Evolutionary conservation across 2,113 vertebrate genomes (phyloP), one percentile per base, ranked within the genome.

Genomic region (Campylomormyrus numenius): DNA sequence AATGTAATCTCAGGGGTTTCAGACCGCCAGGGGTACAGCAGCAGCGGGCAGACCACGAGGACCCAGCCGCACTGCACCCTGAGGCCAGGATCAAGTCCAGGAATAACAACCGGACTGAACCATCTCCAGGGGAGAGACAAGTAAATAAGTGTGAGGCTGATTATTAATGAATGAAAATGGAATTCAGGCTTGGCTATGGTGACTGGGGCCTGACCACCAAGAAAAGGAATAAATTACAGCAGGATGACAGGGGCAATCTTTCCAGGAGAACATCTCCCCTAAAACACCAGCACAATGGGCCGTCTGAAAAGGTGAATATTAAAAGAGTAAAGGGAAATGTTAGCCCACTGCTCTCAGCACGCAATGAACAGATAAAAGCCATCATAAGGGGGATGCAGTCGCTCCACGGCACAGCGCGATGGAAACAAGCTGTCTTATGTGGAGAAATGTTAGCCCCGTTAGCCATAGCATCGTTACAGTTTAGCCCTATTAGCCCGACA

Each of bases 111-210:
- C 39, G 9, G 9, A 46, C 52, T 52, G 85, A 52, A 87, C 49
- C 5, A 24, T 27, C 13, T 35, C 49, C 46, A 46, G 19, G 1
- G 1, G 6, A n/a, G 46, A 87, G 85, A 35, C n/a, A 53, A 50
- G 48, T 31, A 53, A 56, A 87, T 53, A 87, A 19, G n/a, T 7
- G 13, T 10, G 10, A 35, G 49, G 19, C 85, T 49, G 21, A 48
- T 53, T 17, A 87, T 87, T 87, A 87, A 52, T 87, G 48, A 52
- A 87, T 52, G 45, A 35, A 53, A 35, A 87, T 87, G 85, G 19
- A 53, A 31, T 52, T 50, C 27, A 27, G 45, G 45, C 19, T 48
- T n/a, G 84, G 84, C 45, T 19, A n/a, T n/a, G 56, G 45, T 5
- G 70, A 77, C 5, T 17, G 15, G 50, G n/a, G 11, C 0, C n/a